Conservation (phyloP, 2,113 vertebrate genomes). For the Artemisiospiza belli region DNA sequence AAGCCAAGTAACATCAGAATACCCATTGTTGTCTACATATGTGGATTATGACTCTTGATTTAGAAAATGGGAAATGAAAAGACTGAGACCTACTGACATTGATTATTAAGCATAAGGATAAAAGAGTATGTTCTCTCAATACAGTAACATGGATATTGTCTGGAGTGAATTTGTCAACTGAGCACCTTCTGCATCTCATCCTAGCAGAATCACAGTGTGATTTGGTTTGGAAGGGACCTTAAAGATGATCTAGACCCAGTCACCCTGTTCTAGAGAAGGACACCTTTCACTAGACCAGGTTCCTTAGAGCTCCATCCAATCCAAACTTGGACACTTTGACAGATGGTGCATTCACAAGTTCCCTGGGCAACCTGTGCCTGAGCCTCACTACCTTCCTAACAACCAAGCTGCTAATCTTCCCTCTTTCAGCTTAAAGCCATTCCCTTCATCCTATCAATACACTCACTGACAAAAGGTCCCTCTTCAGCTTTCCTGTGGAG, state of each 20-base stretch:
- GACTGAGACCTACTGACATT: neutral
- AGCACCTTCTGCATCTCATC: neutral
- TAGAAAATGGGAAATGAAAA: neutral
- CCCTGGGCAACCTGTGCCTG: neutral
- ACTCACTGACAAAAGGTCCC: neutral
- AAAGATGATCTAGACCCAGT: neutral
- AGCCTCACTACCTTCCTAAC: neutral
- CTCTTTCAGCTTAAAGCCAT: neutral
- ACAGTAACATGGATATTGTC: neutral
- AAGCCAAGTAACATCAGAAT: neutral
- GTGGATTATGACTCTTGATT: neutral
- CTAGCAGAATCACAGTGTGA: neutral
- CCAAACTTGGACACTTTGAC: neutral
- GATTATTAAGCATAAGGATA: neutral
- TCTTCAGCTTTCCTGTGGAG: neutral
- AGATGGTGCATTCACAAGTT: neutral
- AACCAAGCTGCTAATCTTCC: neutral
- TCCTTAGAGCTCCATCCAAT: neutral
- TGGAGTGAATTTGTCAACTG: fast-evolving
- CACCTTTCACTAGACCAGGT: neutral
- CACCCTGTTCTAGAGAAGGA: neutral
- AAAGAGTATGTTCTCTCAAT: neutral
- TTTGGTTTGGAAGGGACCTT: neutral
- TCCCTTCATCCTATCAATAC: neutral
- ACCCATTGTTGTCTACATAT: neutral